A percentile compares a stretch with the other conserved stretches of the same genome.
phyloP scores from a whole-genome alignment of 2,888 invertebrate species.

The Caenorhabditis zanzibari region DNA sequence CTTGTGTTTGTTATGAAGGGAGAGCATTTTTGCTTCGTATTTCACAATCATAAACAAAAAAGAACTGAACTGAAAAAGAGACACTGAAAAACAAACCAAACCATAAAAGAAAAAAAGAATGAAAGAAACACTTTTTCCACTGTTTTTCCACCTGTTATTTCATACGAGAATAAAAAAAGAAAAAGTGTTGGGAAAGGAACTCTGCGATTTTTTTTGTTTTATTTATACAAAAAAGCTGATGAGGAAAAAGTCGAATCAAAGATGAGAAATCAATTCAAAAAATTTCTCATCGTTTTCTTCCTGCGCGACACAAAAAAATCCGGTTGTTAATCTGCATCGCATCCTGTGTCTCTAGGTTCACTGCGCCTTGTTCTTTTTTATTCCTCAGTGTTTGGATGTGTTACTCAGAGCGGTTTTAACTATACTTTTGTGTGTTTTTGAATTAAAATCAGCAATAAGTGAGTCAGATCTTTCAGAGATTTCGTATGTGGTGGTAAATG shows the following conservation, averaged over 20 bases:
- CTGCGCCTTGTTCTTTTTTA: conserved; percentile 14
- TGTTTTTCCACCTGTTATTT: conserved; percentile 1
- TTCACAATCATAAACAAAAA: not conserved
- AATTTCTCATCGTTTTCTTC: conserved; percentile 41
- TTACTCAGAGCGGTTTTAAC: too few relatives aligned
- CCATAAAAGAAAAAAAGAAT: conserved; percentile 4
- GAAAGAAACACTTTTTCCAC: too few relatives aligned
- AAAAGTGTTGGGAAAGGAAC: not conserved
- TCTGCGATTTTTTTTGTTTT: not conserved
- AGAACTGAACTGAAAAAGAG: not conserved
- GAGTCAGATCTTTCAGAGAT: too few relatives aligned
- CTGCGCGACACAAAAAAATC: conserved; percentile 41
- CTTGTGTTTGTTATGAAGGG: conserved; percentile 18
- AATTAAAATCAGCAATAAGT: too few relatives aligned
- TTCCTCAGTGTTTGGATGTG: conserved; percentile 5
- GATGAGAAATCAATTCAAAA: conserved; percentile 42
- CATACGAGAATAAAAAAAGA: not conserved
- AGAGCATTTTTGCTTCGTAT: not conserved
- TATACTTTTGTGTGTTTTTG: too few relatives aligned
- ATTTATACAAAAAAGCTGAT: not conserved
- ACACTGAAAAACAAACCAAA: conserved; percentile 23
- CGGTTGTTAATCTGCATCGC: conserved; percentile 30
- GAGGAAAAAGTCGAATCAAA: conserved; percentile 30
- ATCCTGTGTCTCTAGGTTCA: conserved; percentile 1
- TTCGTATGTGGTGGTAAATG: too few relatives aligned